Evolutionary conservation across 2,113 vertebrate species (phyloP).

Genomic region (Peromyscus leucopus): DNA sequence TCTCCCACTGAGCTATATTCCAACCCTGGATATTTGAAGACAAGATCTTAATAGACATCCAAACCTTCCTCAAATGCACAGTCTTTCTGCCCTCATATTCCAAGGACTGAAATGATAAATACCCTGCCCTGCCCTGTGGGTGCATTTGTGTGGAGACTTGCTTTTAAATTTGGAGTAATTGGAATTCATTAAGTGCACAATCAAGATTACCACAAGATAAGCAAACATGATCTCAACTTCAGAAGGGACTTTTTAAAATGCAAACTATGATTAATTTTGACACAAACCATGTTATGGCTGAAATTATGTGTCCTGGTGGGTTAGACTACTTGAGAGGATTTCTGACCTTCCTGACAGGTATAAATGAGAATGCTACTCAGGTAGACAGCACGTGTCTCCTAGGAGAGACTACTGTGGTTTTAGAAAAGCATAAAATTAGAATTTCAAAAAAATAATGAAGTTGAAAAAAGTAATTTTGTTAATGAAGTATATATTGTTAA

Average conservation of each 20-base stretch:
- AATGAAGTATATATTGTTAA: neutral
- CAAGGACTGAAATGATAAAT: too few species aligned
- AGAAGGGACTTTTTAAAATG: constrained; percentile 64
- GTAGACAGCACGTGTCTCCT: neutral
- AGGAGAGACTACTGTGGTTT: accelerated
- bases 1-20: neutral
- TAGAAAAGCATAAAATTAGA: constrained; percentile 22
- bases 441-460: neutral
- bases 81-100: too few species aligned
- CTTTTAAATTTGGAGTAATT: constrained; percentile 8
- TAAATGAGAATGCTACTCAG: neutral
- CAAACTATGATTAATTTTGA: constrained; percentile 77
- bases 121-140: too few species aligned
- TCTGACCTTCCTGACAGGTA: constrained; percentile 70
- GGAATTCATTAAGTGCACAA: neutral
- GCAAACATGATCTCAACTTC: constrained; percentile 54
- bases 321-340: constrained; percentile 46
- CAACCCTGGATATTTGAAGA: too few species aligned
- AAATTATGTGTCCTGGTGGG: constrained; percentile 81
- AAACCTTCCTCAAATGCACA: neutral
- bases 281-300: constrained; percentile 68
- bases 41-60: too few species aligned
- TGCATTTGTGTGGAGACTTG: neutral
- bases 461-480: neutral
- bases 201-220: constrained; percentile 56